Base-by-base conservation (phyloP, 2,797 vertebrate species). In the Enteromius unitaeniatus region DNA sequence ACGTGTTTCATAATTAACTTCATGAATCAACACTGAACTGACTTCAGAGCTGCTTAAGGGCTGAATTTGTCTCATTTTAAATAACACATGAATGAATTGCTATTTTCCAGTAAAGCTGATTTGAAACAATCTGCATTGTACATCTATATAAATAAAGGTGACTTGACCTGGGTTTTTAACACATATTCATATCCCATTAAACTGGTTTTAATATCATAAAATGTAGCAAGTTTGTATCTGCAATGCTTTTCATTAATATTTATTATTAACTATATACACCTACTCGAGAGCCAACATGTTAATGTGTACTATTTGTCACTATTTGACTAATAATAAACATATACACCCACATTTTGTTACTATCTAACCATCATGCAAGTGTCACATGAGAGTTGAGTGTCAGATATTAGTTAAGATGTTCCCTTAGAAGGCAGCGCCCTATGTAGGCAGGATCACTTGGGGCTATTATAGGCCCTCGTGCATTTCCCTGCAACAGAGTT, bases 401-500 rank as follows among this genome's bases (percentile, higher is more conserved):
- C 13, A 7, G 31, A 58, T 60, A 55, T 11, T 51, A 75, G 10
- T 53, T 37, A 75, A n/a, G 51, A 40, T 58, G 73, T 13, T 40
- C 28, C 47, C 10, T 53, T 74, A 40, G 7, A 58, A 76, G 74
- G 14, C 74, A 78, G 73, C 1, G 0, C 1, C 47, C 28, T 34
- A 53, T 53, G 10, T 55, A 75, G 9, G 7, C 55, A 62, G 37
- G 58, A 45, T 64, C 58, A 21, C 34, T 42, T 76, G 74, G 26
- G 28, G 58, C 40, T 47, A 64, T 49, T 64, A 34, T 37, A 1
- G 21, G 69, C 42, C 26, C 26, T 45, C 37, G 13, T 64, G 75
- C 40, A 28, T 31, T 21, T 78, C 58, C 58, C 40, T 28, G 37
- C 10, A 62, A 78, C 75, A 69, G 34, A 40, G 53, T 49, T 64